A percentile compares a stretch with the other conserved stretches of the same genome.
Evolutionary conservation across 2,113 vertebrate genomes (phyloP).

Genomic region (Atrichornis clamosus): DNA sequence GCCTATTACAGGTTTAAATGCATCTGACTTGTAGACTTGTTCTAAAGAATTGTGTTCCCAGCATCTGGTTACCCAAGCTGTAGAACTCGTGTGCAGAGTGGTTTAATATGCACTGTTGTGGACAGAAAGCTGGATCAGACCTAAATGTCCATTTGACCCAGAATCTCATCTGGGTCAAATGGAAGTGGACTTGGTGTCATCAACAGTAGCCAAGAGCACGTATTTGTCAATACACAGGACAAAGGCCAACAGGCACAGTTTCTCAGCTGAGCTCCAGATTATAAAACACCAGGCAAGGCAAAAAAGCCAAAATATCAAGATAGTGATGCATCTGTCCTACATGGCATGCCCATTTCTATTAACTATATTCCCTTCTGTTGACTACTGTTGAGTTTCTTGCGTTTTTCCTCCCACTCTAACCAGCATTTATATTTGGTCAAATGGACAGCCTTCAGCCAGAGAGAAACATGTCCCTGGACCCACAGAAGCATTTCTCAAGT

Average conservation of each 20-base stretch:
- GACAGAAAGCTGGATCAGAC: neutral
- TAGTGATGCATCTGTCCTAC: neutral
- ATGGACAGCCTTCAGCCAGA: neutral
- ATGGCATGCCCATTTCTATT: neutral
- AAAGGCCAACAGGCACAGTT: neutral
- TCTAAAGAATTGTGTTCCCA: neutral
- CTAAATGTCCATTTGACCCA: neutral
- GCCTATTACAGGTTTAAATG: neutral
- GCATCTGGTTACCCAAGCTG: neutral
- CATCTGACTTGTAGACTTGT: neutral
- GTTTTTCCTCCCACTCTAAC: rapidly evolving
- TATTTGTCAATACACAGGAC: neutral
- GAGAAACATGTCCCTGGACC: neutral
- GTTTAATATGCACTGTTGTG: neutral
- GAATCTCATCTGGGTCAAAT: neutral
- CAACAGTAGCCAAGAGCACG: neutral
- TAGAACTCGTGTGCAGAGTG: neutral
- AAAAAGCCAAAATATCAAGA: neutral
- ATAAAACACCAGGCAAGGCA: neutral
- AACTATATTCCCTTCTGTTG: neutral
- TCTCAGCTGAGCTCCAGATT: neutral
- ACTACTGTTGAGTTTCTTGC: neutral
- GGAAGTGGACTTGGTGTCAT: neutral
- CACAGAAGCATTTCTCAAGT: neutral
- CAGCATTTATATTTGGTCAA: neutral